Evolutionary conservation across 2,888 invertebrate genomes (phyloP), one percentile per base, ranked within the genome.

Genomic region (Tribolium freemani): DNA sequence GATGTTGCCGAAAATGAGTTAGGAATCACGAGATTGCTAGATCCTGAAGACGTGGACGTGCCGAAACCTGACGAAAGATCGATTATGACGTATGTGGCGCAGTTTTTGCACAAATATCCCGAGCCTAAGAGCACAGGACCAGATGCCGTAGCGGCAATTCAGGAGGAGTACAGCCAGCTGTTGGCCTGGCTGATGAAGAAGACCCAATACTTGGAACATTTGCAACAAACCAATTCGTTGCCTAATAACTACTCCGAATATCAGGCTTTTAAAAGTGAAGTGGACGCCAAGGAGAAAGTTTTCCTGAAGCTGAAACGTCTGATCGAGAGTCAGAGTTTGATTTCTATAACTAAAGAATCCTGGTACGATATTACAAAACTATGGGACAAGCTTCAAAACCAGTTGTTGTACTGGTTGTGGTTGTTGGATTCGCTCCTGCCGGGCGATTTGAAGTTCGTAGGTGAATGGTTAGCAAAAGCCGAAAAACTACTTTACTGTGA

Each of bases 71-170:
- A 98, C 86, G 98, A 98, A 86, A 94, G 96, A 87, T 97, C 97
- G 75, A 96, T 98, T 81, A 98, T 98, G 98, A 98, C 98, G 30
- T 98, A 98, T 86, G 97, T 98, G 75, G 97, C 98, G 46, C 98
- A 98, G 88, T 98, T 98, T 88, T 89, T 98, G 84, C 97, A 98
- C 86, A 96, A 97, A 88, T 96, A 95, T 88, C 95, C 95, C 54
- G 95, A 96, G 88, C 94, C 95, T 60, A 94, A 92, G 87, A 92
- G 92, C 77, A 91, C 91, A 73, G 91, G 91, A 75, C 90, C 91
- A 13, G 93, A 93, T 83, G 92, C 93, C 71, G 91, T 94, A 78
- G 92, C 93, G 77, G 91, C 93, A 77, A 90, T 94, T 71, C 95
- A 96, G 85, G 91, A 92, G 81, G 94, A 96, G 86, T 94, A 94